A percentile compares a stretch with the other conserved stretches of the same genome.
phyloP scores from a whole-genome alignment of 2,797 vertebrate species.

The Botia almorhae region DNA sequence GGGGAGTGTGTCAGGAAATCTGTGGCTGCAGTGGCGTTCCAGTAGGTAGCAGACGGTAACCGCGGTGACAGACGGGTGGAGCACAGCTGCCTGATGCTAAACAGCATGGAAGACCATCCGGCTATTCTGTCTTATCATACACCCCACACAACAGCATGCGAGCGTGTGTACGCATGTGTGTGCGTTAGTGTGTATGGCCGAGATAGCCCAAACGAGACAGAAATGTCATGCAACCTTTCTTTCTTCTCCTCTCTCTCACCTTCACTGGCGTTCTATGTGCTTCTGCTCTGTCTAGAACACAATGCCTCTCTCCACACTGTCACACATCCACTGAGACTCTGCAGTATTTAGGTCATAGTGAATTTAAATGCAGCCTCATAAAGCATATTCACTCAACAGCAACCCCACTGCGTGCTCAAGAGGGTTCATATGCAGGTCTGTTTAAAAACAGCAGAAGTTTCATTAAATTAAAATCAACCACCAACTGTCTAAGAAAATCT shows the following conservation, averaged over 20 bases:
- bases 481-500: conserved; percentile 9
- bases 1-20: conserved; percentile 16
- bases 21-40: conserved; percentile 38
- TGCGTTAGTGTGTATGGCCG: conserved; percentile 32
- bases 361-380: conserved; percentile 40
- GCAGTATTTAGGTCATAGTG: conserved; percentile 44
- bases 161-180: conserved; percentile 34
- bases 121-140: conserved; percentile 42
- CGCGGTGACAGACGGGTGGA: conserved; percentile 51
- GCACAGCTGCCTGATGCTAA: conserved; percentile 50
- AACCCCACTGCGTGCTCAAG: conserved; percentile 28
- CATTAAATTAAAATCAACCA: conserved; percentile 34
- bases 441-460: conserved; percentile 28
- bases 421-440: conserved; percentile 25
- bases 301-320: conserved; percentile 25
- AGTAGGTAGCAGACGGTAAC: conserved; percentile 54
- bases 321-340: conserved; percentile 30
- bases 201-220: conserved; percentile 40
- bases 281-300: conserved; percentile 28
- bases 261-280: conserved; percentile 23
- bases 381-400: conserved; percentile 25
- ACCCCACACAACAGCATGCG: conserved; percentile 38
- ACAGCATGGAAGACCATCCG: conserved; percentile 31
- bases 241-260: conserved; percentile 15
- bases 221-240: conserved; percentile 48